Percentiles rank a stretch among this genome's conserved stretches.
These are phyloP conservation scores for Epinephelus fuscoguttatus DNA, from an alignment of 2,113 vertebrate genomes.

Conservation along the genomic window DNA sequence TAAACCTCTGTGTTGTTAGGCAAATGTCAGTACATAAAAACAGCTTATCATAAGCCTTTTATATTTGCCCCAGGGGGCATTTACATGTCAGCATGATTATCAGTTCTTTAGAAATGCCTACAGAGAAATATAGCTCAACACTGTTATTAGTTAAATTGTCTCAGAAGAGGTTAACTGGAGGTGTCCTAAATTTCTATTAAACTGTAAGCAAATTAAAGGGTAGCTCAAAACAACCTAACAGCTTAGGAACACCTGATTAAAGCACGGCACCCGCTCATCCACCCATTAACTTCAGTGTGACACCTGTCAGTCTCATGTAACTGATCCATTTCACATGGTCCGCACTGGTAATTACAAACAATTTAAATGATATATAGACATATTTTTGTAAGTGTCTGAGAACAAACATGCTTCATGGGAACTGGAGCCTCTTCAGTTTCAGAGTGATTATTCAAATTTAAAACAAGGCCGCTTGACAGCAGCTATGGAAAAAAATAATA, in stretches of 20 bases:
- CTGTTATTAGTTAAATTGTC: background rate
- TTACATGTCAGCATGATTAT: background rate
- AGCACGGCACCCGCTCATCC: background rate
- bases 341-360: background rate
- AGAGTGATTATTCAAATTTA: background rate
- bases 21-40: background rate
- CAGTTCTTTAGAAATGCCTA: no score
- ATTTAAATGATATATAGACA: background rate
- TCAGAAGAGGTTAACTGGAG: background rate
- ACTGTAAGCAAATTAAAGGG: background rate
- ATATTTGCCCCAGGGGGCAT: background rate
- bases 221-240: background rate
- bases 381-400: background rate
- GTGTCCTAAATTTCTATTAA: background rate
- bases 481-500: background rate
- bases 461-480: background rate
- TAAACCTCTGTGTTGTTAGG: background rate
- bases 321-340: slow-evolving; percentile 7
- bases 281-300: background rate
- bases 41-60: background rate
- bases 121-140: background rate
- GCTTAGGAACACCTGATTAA: background rate
- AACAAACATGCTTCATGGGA: background rate
- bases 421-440: background rate
- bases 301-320: background rate